Conservation (phyloP, 1,140 invertebrate species). For the Antheraea pernyi region DNA sequence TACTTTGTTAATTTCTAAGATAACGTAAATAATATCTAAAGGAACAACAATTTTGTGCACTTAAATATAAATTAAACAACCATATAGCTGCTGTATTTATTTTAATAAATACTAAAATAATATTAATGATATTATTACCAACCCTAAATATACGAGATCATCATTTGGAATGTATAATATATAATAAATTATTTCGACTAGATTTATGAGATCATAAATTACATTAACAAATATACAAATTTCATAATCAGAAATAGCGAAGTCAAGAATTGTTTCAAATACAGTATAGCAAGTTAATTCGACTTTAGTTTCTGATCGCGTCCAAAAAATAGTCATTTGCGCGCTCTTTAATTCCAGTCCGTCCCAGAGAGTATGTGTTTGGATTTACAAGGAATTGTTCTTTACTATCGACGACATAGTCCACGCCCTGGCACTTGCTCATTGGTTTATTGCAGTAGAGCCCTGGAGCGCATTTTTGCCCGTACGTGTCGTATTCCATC, state of each 20-base stretch:
- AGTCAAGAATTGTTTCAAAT: neutral
- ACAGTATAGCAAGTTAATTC: neutral
- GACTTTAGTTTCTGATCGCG: slow-evolving; percentile 16
- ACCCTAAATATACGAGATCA: neutral
- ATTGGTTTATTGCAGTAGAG: slow-evolving; percentile 52
- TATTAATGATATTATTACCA: neutral
- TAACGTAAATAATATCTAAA: neutral
- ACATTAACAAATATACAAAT: neutral
- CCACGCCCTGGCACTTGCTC: slow-evolving; percentile 49
- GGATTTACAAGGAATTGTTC: slow-evolving; percentile 38
- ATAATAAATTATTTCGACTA: slow-evolving; percentile 17
- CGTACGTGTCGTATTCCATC: slow-evolving; percentile 51
- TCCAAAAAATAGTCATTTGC: slow-evolving; percentile 5
- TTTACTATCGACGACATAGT: slow-evolving; percentile 42
- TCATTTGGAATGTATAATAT: slow-evolving; percentile 7
- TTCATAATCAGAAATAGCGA: no score
- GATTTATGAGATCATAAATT: slow-evolving; percentile 16
- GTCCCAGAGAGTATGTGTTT: slow-evolving; percentile 28
- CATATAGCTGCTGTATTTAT: no score
- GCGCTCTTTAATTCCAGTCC: slow-evolving; percentile 13
- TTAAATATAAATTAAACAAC: no score
- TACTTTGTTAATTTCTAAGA: no score
- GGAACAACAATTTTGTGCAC: neutral
- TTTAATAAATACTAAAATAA: slow-evolving; percentile 20
- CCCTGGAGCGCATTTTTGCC: slow-evolving; percentile 56